Evolutionary conservation across 2,113 vertebrate species (phyloP).

Genomic region (Trogon melanurus): DNA sequence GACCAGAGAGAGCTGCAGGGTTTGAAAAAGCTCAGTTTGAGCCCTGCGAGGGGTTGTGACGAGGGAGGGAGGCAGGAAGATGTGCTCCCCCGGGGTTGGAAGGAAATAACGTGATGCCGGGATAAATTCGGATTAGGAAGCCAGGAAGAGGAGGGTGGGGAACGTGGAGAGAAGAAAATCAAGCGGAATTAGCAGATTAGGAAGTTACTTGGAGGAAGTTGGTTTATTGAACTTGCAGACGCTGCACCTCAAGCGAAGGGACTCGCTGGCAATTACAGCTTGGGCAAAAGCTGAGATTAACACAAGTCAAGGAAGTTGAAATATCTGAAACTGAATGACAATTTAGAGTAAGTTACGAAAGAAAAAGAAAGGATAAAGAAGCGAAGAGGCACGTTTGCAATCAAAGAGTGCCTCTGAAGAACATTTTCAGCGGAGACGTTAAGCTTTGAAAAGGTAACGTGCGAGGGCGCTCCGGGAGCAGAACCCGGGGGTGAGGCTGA

Average conservation of each 20-base stretch:
- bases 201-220: conserved; percentile 47
- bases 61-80: conserved; percentile 33
- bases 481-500: not conserved
- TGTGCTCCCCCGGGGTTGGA: conserved; percentile 35
- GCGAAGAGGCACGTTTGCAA: not conserved
- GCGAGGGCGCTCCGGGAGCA: not conserved
- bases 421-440: not conserved
- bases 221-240: not conserved
- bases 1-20: conserved; percentile 1
- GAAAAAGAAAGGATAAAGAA: not conserved
- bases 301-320: no score
- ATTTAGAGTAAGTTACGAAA: not conserved
- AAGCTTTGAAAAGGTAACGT: not conserved
- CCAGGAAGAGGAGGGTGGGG: conserved; percentile 25
- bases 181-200: conserved; percentile 14
- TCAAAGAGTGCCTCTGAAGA: not conserved
- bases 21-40: conserved; percentile 29
- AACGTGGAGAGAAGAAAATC: not conserved
- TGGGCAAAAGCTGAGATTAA: not conserved
- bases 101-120: conserved; percentile 58
- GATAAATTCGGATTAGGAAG: not conserved
- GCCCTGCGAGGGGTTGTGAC: conserved; percentile 16
- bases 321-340: not conserved
- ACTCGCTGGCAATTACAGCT: not conserved
- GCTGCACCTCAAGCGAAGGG: not conserved